These are phyloP conservation scores for Ptychoptera albimana DNA, from an alignment of 2,888 invertebrate species.

Conservation along the genomic window DNA sequence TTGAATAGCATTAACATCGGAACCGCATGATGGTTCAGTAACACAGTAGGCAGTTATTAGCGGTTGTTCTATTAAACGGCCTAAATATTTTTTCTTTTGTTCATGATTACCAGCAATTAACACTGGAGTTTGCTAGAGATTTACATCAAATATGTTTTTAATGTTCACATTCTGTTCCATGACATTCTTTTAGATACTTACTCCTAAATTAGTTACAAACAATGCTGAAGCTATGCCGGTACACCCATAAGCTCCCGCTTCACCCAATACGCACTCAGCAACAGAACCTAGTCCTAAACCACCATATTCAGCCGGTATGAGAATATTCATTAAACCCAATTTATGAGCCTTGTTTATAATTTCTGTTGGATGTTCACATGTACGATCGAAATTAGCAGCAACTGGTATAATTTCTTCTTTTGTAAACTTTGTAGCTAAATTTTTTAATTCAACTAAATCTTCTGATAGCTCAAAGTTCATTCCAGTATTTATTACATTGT, in stretches of 20 bases:
- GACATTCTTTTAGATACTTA: slow-evolving; percentile 29
- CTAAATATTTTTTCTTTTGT: slow-evolving; percentile 89
- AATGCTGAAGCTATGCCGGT: slow-evolving; percentile 83
- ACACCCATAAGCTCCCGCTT: slow-evolving; percentile 86
- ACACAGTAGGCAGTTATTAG: slow-evolving; percentile 87
- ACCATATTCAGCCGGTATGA: slow-evolving; percentile 66
- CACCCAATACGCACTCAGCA: slow-evolving; percentile 68
- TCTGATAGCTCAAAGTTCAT: slow-evolving; percentile 21
- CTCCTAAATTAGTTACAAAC: slow-evolving; percentile 73
- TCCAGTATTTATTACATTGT: no score
- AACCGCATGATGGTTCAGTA: slow-evolving; percentile 92
- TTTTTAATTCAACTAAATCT: slow-evolving; percentile 28
- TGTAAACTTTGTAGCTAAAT: slow-evolving; percentile 58
- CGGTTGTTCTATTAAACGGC: slow-evolving; percentile 78
- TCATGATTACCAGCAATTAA: slow-evolving; percentile 48
- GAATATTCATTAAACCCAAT: slow-evolving; percentile 74
- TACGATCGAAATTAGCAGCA: slow-evolving; percentile 76
- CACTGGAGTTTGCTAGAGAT: slow-evolving; percentile 27
- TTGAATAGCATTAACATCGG: slow-evolving; percentile 85
- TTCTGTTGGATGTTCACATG: slow-evolving; percentile 89
- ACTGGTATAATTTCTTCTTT: slow-evolving; percentile 83
- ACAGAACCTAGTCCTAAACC: slow-evolving; percentile 60
- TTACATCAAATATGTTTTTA: not conserved
- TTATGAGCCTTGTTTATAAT: slow-evolving; percentile 85
- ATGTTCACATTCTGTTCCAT: no score